These are phyloP conservation scores for Rhimphoctona megacephalus DNA, from an alignment of 2,888 invertebrate species.

Conservation along the genomic window DNA sequence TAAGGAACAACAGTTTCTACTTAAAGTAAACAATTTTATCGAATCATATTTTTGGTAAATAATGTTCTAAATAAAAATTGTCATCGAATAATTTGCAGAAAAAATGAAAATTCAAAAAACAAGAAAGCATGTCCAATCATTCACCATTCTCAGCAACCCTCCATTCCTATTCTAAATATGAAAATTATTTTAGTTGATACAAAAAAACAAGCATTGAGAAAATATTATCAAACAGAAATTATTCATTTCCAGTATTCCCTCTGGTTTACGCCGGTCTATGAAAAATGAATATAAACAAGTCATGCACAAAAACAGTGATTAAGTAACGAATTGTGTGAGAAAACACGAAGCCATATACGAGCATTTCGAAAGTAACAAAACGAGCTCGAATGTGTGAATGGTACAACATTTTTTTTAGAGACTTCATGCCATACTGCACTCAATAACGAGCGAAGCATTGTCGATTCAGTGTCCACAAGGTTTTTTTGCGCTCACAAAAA, in stretches of 20 bases:
- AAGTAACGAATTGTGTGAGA: slow-evolving; percentile 22
- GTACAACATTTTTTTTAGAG: slow-evolving; percentile 8
- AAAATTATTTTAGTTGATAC: background rate
- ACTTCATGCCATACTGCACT: slow-evolving; percentile 8
- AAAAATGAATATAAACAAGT: slow-evolving; percentile 29
- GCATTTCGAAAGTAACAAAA: slow-evolving; percentile 47
- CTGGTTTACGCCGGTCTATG: slow-evolving; percentile 8
- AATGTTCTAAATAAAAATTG: background rate
- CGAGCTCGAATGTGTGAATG: background rate
- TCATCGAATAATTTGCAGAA: background rate
- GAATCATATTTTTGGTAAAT: slow-evolving; percentile 27
- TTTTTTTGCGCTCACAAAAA: slow-evolving; percentile 13
- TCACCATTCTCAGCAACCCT: slow-evolving; percentile 18
- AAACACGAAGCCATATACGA: slow-evolving; percentile 53
- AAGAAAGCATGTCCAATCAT: background rate
- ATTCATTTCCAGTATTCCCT: slow-evolving; percentile 17
- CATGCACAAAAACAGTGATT: slow-evolving; percentile 25
- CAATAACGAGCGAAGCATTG: slow-evolving; percentile 15
- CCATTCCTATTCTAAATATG: background rate
- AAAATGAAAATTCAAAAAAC: background rate
- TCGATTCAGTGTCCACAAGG: background rate
- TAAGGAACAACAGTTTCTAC: background rate
- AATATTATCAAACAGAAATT: background rate
- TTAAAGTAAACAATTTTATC: background rate
- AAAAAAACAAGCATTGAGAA: background rate